Evolutionary conservation across 2,888 invertebrate species (phyloP).

Genomic region (Scaeva pyrastri): DNA sequence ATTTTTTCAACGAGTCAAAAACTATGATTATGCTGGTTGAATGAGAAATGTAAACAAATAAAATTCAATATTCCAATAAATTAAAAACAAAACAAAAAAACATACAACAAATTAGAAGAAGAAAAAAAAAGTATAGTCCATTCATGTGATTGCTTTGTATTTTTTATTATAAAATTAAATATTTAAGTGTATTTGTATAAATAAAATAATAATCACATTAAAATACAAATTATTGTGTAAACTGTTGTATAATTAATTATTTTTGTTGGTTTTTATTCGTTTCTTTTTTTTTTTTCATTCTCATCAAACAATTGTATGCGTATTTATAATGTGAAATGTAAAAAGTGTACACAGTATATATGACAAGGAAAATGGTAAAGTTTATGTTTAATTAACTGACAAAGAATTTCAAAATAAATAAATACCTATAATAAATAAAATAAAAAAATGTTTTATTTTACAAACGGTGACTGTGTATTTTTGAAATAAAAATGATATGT

Average conservation of each 20-base stretch:
- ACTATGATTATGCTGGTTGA: constrained; percentile 26
- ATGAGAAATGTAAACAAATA: neutral
- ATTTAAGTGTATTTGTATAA: constrained; percentile 16
- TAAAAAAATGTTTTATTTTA: neutral
- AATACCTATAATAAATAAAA: neutral
- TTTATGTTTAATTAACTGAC: constrained; percentile 13
- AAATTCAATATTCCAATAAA: neutral
- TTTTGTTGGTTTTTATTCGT: too few species aligned
- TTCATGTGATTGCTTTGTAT: constrained; percentile 25
- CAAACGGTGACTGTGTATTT: too few species aligned
- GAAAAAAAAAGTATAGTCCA: constrained; percentile 13
- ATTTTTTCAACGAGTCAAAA: neutral
- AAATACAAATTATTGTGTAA: constrained; percentile 1
- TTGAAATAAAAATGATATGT: too few species aligned
- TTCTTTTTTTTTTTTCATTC: neutral
- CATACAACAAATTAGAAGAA: neutral
- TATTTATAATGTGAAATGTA: constrained; percentile 23
- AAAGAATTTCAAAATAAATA: constrained; percentile 5
- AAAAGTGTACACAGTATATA: constrained; percentile 19
- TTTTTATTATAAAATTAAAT: neutral
- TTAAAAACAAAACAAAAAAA: neutral
- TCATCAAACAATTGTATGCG: neutral
- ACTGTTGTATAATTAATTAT: constrained; percentile 10
- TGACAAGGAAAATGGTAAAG: neutral
- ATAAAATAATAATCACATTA: neutral